These are phyloP conservation scores for Pan paniscus DNA, from an alignment of 2,113 vertebrate genomes.

Conservation along the genomic window DNA sequence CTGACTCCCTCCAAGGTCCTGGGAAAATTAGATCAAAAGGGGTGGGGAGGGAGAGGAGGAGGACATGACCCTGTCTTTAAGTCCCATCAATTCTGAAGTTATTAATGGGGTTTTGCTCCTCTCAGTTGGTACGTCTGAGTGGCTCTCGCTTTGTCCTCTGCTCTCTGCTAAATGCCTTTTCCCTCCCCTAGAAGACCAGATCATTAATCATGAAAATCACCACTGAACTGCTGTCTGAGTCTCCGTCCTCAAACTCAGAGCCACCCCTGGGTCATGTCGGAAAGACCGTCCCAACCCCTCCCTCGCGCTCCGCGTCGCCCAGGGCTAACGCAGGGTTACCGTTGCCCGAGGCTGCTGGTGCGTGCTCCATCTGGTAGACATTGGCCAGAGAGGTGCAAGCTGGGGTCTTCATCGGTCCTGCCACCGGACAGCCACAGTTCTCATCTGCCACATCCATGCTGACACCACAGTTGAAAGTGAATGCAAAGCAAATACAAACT, in stretches of 20 bases:
- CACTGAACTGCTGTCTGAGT: fast-evolving
- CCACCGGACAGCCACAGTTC: fast-evolving
- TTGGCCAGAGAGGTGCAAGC: background rate
- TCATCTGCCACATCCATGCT: background rate
- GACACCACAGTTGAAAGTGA: background rate
- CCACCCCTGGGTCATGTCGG: background rate
- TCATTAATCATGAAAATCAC: background rate
- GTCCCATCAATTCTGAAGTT: background rate
- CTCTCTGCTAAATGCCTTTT: background rate
- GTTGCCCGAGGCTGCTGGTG: fast-evolving
- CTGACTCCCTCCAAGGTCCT: too few relatives aligned
- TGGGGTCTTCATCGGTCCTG: background rate
- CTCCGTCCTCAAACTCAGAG: background rate
- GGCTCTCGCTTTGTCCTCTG: background rate
- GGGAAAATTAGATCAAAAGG: background rate
- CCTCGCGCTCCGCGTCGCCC: fast-evolving
- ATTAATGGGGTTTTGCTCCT: too few relatives aligned
- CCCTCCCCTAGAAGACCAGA: background rate
- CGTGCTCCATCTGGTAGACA: fast-evolving
- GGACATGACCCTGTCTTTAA: fast-evolving
- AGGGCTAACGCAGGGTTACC: background rate
- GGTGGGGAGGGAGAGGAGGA: background rate
- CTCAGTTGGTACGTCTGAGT: fast-evolving
- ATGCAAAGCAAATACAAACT: background rate
- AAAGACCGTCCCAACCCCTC: background rate